These are phyloP conservation scores for Anguilla pacifica DNA, from an alignment of 2,797 vertebrate genomes.

Conservation along the genomic window DNA sequence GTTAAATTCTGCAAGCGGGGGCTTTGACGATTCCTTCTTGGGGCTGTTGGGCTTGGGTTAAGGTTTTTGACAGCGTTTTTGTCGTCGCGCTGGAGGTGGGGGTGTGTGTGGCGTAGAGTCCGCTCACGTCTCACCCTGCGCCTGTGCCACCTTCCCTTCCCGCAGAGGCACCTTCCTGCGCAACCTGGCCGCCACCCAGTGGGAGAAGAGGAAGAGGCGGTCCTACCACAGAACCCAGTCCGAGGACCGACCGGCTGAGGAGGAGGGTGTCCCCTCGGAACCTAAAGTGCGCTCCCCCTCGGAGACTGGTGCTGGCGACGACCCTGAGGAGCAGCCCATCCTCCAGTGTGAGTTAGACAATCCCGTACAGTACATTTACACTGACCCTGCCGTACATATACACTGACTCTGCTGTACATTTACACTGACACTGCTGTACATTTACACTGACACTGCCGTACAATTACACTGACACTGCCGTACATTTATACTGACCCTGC, in stretches of 20 bases:
- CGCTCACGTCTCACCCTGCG: neutral
- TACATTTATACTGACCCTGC: too few relatives aligned
- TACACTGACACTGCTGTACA: neutral
- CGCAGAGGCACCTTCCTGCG: constrained; percentile 86
- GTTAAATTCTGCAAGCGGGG: neutral
- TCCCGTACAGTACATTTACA: neutral
- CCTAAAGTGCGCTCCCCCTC: constrained; percentile 21
- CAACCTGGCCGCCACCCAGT: constrained; percentile 81
- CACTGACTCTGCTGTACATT: neutral
- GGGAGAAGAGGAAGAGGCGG: constrained; percentile 69
- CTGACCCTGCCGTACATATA: too few relatives aligned
- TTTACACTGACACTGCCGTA: neutral
- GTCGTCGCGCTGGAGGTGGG: neutral
- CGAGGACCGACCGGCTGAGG: constrained; percentile 22
- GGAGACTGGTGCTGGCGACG: constrained; percentile 25
- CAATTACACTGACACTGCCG: too few relatives aligned
- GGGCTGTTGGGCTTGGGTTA: neutral
- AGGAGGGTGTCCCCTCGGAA: constrained; percentile 12
- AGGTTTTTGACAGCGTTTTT: neutral
- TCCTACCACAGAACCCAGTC: constrained; percentile 59
- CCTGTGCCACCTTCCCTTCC: neutral
- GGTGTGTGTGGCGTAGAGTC: too few relatives aligned
- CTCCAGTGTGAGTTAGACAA: neutral
- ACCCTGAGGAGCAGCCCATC: constrained; percentile 1
- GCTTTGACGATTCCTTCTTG: neutral